A percentile compares a stretch with the other conserved stretches of the same genome.
Evolutionary conservation across 2,113 vertebrate genomes (phyloP).

Genomic region (Sylvilagus bachmani): DNA sequence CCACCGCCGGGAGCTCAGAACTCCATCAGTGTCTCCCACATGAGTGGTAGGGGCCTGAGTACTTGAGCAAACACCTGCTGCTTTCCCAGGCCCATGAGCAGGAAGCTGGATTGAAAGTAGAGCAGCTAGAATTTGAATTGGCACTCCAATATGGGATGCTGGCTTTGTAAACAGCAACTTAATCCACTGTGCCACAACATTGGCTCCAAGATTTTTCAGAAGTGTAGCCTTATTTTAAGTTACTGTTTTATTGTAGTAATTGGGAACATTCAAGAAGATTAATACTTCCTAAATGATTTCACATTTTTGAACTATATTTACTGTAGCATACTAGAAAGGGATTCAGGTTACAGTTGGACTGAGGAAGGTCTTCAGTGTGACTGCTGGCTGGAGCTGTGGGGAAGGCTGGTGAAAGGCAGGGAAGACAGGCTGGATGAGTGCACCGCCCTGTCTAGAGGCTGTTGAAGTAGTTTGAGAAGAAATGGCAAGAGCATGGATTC

Average conservation of each 20-base stretch:
- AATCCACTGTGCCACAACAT: no score
- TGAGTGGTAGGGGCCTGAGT: no score
- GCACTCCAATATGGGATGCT: no score
- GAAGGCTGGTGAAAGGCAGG: not conserved
- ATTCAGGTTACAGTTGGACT: not conserved
- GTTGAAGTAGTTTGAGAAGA: not conserved
- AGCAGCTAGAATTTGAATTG: no score
- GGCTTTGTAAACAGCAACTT: no score
- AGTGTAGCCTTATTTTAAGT: not conserved
- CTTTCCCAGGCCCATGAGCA: no score
- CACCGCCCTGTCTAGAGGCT: not conserved
- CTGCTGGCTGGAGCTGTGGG: not conserved
- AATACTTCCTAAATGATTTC: not conserved
- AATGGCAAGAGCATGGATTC: not conserved
- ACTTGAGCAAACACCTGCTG: no score
- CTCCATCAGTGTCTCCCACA: no score
- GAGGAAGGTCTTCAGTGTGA: not conserved
- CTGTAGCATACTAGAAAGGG: not conserved
- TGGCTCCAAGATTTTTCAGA: not conserved
- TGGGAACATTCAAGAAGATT: not conserved
- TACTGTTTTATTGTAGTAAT: not conserved
- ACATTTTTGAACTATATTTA: not conserved
- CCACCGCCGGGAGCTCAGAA: no score
- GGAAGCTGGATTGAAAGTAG: no score
- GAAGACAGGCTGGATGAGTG: not conserved